Conservation (phyloP, 1,140 invertebrate species). For the Papilio dardanus region DNA sequence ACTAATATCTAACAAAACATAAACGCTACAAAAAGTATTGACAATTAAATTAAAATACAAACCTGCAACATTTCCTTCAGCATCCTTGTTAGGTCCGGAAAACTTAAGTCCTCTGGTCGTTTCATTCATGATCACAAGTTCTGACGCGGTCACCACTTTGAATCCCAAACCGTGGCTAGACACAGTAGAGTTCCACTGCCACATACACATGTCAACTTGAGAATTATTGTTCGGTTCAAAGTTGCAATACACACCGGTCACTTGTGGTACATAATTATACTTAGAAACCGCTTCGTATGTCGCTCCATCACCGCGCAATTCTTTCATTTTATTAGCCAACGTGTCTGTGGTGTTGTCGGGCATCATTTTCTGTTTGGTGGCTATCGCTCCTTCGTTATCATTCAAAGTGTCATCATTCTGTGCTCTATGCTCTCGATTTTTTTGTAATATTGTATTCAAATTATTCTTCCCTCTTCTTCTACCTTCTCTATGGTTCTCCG, state of each 20-base stretch:
- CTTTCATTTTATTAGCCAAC: constrained; percentile 62
- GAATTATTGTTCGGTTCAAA: constrained; percentile 64
- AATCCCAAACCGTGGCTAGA: constrained; percentile 70
- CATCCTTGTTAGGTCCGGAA: constrained; percentile 72
- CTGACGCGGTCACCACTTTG: constrained; percentile 62
- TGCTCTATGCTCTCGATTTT: constrained; percentile 53
- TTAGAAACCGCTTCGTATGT: constrained; percentile 61
- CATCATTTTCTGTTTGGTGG: constrained; percentile 55
- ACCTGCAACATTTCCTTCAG: constrained; percentile 76
- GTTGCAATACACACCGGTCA: constrained; percentile 74
- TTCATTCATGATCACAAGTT: constrained; percentile 63
- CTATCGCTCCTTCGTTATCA: constrained; percentile 70
- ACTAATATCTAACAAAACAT: too few relatives aligned
- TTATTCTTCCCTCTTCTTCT: constrained; percentile 57
- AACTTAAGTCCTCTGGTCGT: constrained; percentile 62
- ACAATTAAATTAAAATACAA: constrained; percentile 32
- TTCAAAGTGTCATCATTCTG: constrained; percentile 68
- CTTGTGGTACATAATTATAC: constrained; percentile 65
- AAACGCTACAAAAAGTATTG: too few relatives aligned
- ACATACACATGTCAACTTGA: constrained; percentile 67
- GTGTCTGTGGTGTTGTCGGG: constrained; percentile 61
- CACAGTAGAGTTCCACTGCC: constrained; percentile 75
- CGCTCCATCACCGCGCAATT: constrained; percentile 48
- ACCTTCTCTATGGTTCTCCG: constrained; percentile 52
- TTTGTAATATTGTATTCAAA: constrained; percentile 61